Percentiles rank a stretch among this genome's conserved stretches.
phyloP scores from a whole-genome alignment of 2,888 invertebrate species.

The Noctua janthina region DNA sequence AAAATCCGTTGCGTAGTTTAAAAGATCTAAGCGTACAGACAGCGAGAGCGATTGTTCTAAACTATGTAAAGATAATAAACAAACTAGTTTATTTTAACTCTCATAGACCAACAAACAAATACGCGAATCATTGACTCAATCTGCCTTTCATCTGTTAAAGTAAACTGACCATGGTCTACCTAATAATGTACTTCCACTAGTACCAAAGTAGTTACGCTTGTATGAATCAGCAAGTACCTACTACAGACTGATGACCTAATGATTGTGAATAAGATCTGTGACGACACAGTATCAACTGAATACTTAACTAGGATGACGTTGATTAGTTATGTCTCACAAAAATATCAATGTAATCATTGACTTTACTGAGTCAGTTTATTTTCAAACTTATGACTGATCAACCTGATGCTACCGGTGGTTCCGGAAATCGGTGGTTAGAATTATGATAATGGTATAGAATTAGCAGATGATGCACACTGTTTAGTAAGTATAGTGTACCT shows the following conservation, averaged over 20 bases:
- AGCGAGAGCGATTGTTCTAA: no score
- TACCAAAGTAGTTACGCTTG: background rate
- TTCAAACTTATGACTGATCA: slow-evolving; percentile 47
- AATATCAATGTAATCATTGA: slow-evolving; percentile 38
- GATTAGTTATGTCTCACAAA: slow-evolving; percentile 25
- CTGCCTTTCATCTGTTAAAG: slow-evolving; percentile 5
- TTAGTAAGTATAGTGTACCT: background rate
- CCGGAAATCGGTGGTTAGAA: slow-evolving; percentile 29
- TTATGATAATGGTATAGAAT: slow-evolving; percentile 28
- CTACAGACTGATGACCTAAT: slow-evolving; percentile 71
- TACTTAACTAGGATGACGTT: slow-evolving; percentile 52
- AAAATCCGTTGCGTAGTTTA: no score
- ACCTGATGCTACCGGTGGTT: slow-evolving; percentile 12
- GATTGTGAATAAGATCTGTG: slow-evolving; percentile 78
- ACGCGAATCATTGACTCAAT: slow-evolving; percentile 6
- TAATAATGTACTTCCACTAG: background rate
- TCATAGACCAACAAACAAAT: slow-evolving; percentile 6
- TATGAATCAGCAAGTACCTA: slow-evolving; percentile 68
- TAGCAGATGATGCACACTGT: slow-evolving; percentile 19
- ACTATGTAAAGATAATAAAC: background rate
- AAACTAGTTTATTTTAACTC: slow-evolving; percentile 10
- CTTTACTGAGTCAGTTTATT: slow-evolving; percentile 56
- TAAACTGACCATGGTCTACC: background rate
- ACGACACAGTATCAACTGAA: slow-evolving; percentile 62
- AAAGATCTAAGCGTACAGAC: no score